These are phyloP conservation scores for Trinorchestia longiramus DNA, from an alignment of 1,140 invertebrate species.

Conservation along the genomic window DNA sequence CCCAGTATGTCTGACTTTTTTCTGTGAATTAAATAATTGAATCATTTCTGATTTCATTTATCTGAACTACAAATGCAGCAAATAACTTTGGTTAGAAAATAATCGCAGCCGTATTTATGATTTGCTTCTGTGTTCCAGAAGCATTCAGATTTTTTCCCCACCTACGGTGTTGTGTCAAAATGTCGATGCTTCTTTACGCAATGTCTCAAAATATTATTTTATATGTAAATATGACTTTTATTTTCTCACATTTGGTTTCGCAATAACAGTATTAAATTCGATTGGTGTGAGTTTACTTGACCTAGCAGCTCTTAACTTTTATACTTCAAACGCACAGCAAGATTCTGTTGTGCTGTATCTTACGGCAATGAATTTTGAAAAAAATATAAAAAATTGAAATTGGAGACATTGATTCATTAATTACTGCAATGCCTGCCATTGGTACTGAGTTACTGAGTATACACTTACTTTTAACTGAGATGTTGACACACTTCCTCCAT, in stretches of 20 bases:
- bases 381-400: too few species aligned
- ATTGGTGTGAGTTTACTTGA: neutral
- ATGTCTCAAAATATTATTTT: constrained; percentile 39
- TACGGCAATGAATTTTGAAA: too few species aligned
- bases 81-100: neutral
- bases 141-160: neutral
- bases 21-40: neutral
- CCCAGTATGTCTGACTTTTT: neutral
- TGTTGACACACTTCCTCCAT: too few species aligned
- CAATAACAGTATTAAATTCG: constrained; percentile 44
- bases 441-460: too few species aligned
- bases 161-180: neutral
- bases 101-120: too few species aligned
- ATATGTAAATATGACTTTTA: constrained; percentile 43
- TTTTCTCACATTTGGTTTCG: constrained; percentile 34
- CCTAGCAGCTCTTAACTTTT: neutral
- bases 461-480: too few species aligned
- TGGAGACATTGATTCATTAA: too few species aligned
- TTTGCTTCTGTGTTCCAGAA: neutral
- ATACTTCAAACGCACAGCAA: too few species aligned
- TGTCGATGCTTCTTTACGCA: neutral
- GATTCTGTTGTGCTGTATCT: too few species aligned
- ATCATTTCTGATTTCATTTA: neutral
- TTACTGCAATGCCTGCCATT: too few species aligned
- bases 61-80: neutral